Base-by-base conservation (phyloP, 2,113 vertebrate genomes). In the Pontoporia blainvillei region DNA sequence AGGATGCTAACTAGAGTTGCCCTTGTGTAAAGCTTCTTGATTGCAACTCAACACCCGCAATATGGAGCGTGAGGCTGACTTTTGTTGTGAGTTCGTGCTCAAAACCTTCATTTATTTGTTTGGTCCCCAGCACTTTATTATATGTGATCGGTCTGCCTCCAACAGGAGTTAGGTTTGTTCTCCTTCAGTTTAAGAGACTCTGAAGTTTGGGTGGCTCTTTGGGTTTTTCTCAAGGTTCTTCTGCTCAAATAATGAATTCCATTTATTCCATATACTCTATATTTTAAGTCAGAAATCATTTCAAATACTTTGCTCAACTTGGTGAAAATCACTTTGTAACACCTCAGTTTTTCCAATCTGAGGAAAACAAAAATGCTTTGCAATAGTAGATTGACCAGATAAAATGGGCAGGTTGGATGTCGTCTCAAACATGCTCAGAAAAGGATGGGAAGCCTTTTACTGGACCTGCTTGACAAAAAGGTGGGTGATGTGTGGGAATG, bases 331-430 rank as follows among this genome's bases (percentile, higher is more conserved):
- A 88, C 71, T 93, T 95, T 82, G 21, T 90, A 39, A 72, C 67
- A 71, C 25, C 54, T 85, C 2, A 5, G 4, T 82, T 75, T 69
- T 96, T 93, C 57, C 66, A 75, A 21, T 15, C 41, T 71, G 61
- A 91, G 86, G 31, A 94, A 62, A 36, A 83, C 34, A 71, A 39
- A 72, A 81, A 64, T 95, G 66, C 85, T 94, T 94, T 71, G 27
- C 18, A 46, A 10, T 21, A 69, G 21, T 57, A 91, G 18, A 87
- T 82, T 93, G 81, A 81, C 86, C 88, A 66, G 36, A 79, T 85
- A 76, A 44, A 76, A 62, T 57, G 71, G 54, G 15, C 27, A 46
- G 14, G 8, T 46, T 76, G 23, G 39, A 41, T 36, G 46, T n/a
- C 3, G 41, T 64, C n/a, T 62, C 34, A 52, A 87, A 41, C 27